These are phyloP conservation scores for Scolanthus callimorphus DNA, from an alignment of 92 coral and sea anemone genomes.

Conservation along the genomic window DNA sequence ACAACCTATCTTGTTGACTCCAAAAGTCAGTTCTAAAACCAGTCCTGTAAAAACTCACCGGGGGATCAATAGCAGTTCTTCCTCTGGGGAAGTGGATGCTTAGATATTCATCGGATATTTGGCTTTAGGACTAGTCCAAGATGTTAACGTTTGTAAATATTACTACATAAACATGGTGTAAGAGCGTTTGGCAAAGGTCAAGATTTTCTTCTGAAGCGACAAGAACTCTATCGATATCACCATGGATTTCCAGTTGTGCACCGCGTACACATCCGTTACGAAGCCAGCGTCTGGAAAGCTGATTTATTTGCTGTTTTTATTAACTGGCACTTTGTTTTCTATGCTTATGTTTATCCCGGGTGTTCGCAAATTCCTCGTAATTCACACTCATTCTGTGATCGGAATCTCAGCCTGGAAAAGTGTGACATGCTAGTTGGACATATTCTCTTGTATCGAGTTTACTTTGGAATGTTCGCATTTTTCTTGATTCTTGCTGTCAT, in stretches of 20 bases:
- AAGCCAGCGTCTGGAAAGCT: slow-evolving; percentile 75
- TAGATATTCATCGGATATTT: too few relatives aligned
- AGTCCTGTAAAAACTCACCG: too few relatives aligned
- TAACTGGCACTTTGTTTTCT: slow-evolving; percentile 61
- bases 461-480: slow-evolving; percentile 70
- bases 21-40: too few relatives aligned
- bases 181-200: too few relatives aligned
- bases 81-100: too few relatives aligned
- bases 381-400: slow-evolving; percentile 62
- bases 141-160: too few relatives aligned
- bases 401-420: slow-evolving; percentile 68
- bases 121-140: too few relatives aligned
- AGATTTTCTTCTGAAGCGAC: too few relatives aligned
- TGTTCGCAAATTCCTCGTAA: slow-evolving; percentile 51
- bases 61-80: too few relatives aligned
- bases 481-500: slow-evolving; percentile 59
- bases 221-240: too few relatives aligned
- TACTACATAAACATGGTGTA: too few relatives aligned
- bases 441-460: slow-evolving; percentile 59
- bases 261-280: slow-evolving; percentile 33
- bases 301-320: slow-evolving; percentile 58
- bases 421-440: slow-evolving; percentile 86
- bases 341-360: slow-evolving; percentile 49
- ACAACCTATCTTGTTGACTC: too few relatives aligned
- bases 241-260: slow-evolving; percentile 33